Conservation (phyloP, 2,888 invertebrate genomes). For the Neelides folsomi region DNA sequence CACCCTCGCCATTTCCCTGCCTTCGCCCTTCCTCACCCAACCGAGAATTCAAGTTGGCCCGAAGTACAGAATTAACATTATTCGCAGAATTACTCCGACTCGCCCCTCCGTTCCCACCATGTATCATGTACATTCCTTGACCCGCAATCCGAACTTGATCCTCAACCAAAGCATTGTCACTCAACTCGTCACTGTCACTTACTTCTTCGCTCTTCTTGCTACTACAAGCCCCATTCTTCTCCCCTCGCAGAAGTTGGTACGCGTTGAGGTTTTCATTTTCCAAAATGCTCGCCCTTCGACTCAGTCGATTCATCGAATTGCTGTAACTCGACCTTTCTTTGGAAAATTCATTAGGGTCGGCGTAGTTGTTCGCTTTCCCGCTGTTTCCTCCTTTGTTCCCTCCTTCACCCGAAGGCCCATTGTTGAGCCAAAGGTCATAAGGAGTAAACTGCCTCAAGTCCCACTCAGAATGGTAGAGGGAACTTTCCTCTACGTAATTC, state of each 20-base stretch:
- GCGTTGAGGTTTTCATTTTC: neutral
- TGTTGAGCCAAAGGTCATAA: constrained; percentile 30
- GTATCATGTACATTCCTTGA: constrained; percentile 27
- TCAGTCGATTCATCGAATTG: neutral
- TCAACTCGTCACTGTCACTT: constrained; percentile 25
- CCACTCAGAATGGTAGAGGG: constrained; percentile 31
- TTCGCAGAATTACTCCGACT: constrained; percentile 1
- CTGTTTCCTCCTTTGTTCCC: constrained; percentile 1
- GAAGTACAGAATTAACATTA: neutral
- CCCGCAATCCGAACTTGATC: constrained; percentile 29
- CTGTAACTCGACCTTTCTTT: no score
- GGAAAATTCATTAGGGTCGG: no score
- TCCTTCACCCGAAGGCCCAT: constrained; percentile 4
- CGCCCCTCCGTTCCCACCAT: neutral
- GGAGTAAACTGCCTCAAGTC: constrained; percentile 30
- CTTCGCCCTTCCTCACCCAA: neutral
- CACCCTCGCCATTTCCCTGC: neutral
- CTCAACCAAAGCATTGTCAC: constrained; percentile 26
- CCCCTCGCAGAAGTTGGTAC: no score
- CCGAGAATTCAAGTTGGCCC: neutral
- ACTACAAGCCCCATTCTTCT: constrained; percentile 13
- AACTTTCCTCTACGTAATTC: constrained; percentile 22
- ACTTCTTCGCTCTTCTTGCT: constrained; percentile 3
- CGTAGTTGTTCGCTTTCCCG: neutral
- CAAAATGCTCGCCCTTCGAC: neutral